Evolutionary conservation across 2,113 vertebrate genomes (phyloP), one percentile per base, ranked within the genome.

Genomic region (Struthidea cinerea): DNA sequence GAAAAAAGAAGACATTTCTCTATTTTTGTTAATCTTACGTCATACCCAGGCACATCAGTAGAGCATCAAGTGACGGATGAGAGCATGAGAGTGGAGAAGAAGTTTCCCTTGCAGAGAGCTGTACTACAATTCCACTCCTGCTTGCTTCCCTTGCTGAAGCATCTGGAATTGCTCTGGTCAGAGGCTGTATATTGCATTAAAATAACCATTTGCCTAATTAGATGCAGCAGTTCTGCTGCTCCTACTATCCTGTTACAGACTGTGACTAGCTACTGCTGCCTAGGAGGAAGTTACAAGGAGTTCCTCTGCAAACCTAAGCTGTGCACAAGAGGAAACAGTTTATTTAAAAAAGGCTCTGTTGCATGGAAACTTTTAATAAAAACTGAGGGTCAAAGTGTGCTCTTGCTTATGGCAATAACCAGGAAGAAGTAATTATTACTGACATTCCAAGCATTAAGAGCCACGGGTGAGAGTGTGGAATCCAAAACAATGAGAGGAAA

Each of bases 91-190:
- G 19, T 0, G 1, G 8, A 65, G 35, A 73, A 47, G 24, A 44
- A 61, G 28, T 19, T 60, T 37, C 44, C 60, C n/a, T 49, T 47
- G 21, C n/a, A 86, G 32, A 84, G 57, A 75, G 26, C 61, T 71
- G 33, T 24, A 42, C n/a, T 53, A 69, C 19, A 37, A 30, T 41
- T 39, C 49, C 39, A 63, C 26, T 81, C 64, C 15, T 70, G 15
- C 44, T 75, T 71, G 41, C 42, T 63, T 67, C 68, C 53, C 24
- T 41, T 5, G 6, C 28, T 75, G 52, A 60, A 84, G 23, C 93
- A 96, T 92, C 86, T 97, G 95, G 86, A 92, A 92, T 30, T 52
- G 42, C 49, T 89, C 85, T 67, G 42, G 42, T 80, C 85, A 81
- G 52, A 64, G 88, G 84, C 47, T 88, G 85, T 32, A 80, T 60